Evolutionary conservation across 2,113 vertebrate species (phyloP), one percentile per base, ranked within the genome.

Genomic region (Centrocercus urophasianus): DNA sequence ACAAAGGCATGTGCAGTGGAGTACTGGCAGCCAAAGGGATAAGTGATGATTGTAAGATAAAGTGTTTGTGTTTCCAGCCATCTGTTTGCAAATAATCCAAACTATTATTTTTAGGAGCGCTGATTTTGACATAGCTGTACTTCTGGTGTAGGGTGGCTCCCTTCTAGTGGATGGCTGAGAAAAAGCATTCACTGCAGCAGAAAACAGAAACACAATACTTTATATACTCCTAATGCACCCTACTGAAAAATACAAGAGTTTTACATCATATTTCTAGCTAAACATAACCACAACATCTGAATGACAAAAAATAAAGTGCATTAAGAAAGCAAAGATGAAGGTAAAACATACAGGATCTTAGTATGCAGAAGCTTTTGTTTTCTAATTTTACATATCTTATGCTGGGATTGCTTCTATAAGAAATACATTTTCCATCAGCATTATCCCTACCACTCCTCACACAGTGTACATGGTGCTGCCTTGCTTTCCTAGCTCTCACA

Each of bases 41-140:
- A 94, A 95, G 86, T 81, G 73, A 94, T 78, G 89, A 91, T 72
- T 95, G 76, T 81, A 91, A 91, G 88, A 86, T 61, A 84, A 88
- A 95, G 61, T 86, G 67, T 94, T 90, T 90, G 89, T 85, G 75
- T 88, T 95, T 88, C 86, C 36, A 87, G 69, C 91, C 93, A 96
- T 95, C 95, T 97, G 95, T 93, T 95, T 93, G 94, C 93, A 95
- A 95, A 96, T 95, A 96, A 95, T 78, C 52, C 25, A 71, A 90
- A 95, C 90, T 89, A 93, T 84, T 94, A 72, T 79, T 94, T 95
- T 86, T 75, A 83, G 60, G 86, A 93, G 36, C 56, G 65, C 61
- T 81, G 65, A 43, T 91, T 95, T 69, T 91, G 32, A 80, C 66
- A 63, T 52, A 88, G 61, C 28, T 64, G 9, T 81, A 25, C 78